A percentile compares a stretch with the other conserved stretches of the same genome.
Evolutionary conservation across 2,888 invertebrate species (phyloP).

Genomic region (Azorinus chamasolen): DNA sequence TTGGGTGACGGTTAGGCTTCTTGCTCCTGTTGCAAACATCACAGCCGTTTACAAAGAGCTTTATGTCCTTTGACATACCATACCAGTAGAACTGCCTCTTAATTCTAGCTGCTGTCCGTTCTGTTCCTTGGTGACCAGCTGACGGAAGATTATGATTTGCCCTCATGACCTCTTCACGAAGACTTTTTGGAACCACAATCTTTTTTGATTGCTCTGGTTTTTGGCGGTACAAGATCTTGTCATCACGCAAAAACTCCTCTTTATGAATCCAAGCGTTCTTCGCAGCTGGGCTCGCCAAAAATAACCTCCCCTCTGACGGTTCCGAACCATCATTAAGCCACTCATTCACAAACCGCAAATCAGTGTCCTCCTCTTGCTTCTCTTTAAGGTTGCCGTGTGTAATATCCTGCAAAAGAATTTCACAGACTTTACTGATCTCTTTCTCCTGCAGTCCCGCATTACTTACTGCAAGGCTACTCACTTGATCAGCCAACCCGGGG

Average conservation of each 20-base stretch:
- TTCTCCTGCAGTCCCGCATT: no score
- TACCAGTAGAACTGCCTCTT: constrained; percentile 23
- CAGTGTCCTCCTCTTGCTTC: background rate
- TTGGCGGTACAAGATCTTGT: constrained; percentile 1
- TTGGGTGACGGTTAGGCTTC: constrained; percentile 9
- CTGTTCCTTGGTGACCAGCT: constrained; percentile 29
- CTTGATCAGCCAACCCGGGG: background rate
- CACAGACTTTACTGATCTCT: no score
- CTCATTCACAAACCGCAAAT: background rate
- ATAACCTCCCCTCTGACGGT: constrained; percentile 1
- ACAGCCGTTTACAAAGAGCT: constrained; percentile 9
- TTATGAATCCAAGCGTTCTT: constrained; percentile 26
- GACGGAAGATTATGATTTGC: constrained; percentile 15
- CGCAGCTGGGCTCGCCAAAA: background rate
- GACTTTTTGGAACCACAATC: constrained; percentile 9
- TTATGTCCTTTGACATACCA: constrained; percentile 20
- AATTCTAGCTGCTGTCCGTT: constrained; percentile 15
- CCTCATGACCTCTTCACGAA: constrained; percentile 4
- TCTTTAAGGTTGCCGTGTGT: background rate
- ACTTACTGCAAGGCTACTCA: background rate
- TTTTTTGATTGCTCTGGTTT: background rate
- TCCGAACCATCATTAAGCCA: background rate
- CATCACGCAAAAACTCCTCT: background rate
- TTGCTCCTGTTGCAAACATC: constrained; percentile 14
- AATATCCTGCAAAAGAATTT: background rate